These are phyloP conservation scores for Cryptus armator DNA, from an alignment of 2,888 invertebrate species.

Conservation along the genomic window DNA sequence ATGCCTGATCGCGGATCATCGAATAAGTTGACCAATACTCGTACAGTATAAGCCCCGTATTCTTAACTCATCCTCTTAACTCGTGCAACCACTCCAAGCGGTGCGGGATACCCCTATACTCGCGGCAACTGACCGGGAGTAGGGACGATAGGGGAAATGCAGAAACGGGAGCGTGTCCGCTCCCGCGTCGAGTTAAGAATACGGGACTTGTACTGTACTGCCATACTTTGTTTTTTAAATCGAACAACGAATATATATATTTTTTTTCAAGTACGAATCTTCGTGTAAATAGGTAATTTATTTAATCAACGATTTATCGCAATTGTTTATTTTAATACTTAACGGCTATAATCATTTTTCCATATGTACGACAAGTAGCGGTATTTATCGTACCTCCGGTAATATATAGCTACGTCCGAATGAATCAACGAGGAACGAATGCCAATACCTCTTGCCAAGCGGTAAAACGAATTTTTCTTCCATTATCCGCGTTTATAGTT, in stretches of 20 bases:
- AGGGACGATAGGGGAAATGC: no score
- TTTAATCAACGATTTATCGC: not conserved
- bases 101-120: no score
- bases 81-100: no score
- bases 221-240: not conserved
- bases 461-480: not conserved
- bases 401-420: not conserved
- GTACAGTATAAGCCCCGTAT: no score
- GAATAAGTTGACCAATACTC: slow-evolving; percentile 31
- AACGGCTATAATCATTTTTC: slow-evolving; percentile 7
- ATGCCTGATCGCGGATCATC: not conserved
- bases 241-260: not conserved
- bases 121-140: no score
- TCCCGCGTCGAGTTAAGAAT: no score
- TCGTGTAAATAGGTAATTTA: not conserved
- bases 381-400: not conserved
- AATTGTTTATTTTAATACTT: not conserved
- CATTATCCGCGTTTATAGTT: not conserved
- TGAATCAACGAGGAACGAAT: not conserved
- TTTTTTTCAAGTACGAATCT: not conserved
- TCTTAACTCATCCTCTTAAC: no score
- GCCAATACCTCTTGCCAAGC: not conserved
- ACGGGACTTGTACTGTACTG: no score
- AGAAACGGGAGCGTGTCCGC: no score
- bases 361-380: not conserved